Evolutionary conservation across 2,888 invertebrate species (phyloP), one percentile per base, ranked within the genome.

Genomic region (Troilus luridus): DNA sequence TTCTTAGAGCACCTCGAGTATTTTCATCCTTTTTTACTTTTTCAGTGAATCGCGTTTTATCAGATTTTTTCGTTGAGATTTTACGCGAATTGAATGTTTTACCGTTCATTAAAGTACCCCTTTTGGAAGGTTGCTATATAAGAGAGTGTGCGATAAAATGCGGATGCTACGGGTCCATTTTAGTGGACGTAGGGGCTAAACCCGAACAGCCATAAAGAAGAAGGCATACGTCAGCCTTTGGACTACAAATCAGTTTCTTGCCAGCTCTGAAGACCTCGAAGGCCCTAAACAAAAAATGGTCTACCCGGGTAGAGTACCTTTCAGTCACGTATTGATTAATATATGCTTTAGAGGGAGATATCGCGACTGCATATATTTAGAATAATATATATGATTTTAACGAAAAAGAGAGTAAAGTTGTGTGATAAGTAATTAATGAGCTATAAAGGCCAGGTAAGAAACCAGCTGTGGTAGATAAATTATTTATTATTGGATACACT

Each of bases 211-310:
- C 72, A 77, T 77, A 77, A 77, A 77, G 41, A 77, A 77, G 19
- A 41, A 19, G 2, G 72, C 72, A 77, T 77, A 77, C 72, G 41
- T 77, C 72, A 77, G 72, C 72, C 41, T 8, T 17, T 77, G 72
- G 72, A 77, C 72, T 77, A 41, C 72, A 77, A 77, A 77, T 77
- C 72, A 77, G 72, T 77, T 77, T 77, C 72, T 77, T 77, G 27
- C 72, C 17, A 27, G 14, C 72, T 77, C 17, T 27, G 27, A 41
- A 77, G 72, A 77, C 41, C 41, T 77, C 17, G 14, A 9, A 41
- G 72, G 41, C 8, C 41, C 8, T 77, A 77, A 77, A 77, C 27
- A 77, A 77, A 77, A 72, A 77, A 77, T 7, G 72, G 7, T 41
- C 27, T 41, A 41, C 72, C 41, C 72, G 7, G 41, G 12, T 77